Evolutionary conservation across 2,797 vertebrate genomes (phyloP).

Genomic region (Darevskia nairensis): DNA sequence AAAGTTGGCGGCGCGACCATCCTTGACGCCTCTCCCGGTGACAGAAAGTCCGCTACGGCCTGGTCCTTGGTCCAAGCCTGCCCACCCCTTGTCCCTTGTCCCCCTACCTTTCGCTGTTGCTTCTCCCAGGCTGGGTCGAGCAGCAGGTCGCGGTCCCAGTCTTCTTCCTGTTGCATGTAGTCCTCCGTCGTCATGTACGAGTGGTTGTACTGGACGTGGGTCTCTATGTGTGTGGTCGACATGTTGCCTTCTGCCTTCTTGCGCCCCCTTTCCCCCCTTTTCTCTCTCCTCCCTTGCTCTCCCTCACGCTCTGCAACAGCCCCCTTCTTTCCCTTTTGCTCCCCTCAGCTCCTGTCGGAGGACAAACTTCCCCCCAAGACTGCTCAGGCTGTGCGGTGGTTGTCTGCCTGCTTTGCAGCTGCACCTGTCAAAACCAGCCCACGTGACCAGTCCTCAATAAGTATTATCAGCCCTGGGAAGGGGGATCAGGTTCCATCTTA

Average conservation of each 20-base stretch:
- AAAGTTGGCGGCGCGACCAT: constrained; percentile 22
- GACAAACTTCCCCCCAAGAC: constrained; percentile 43
- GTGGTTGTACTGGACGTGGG: constrained; percentile 59
- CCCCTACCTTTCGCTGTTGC: constrained; percentile 92
- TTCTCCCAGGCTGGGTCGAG: constrained; percentile 95
- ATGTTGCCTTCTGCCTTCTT: constrained; percentile 11
- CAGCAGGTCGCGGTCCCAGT: constrained; percentile 93
- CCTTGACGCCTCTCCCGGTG: constrained; percentile 22
- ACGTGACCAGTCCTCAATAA: constrained; percentile 87
- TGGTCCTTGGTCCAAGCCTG: neutral
- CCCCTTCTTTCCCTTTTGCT: constrained; percentile 10
- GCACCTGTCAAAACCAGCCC: constrained; percentile 80
- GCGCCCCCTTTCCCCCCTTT: neutral
- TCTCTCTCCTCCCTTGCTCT: neutral
- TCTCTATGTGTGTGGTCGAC: constrained; percentile 49
- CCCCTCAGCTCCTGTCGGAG: constrained; percentile 51
- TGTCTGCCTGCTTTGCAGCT: constrained; percentile 61
- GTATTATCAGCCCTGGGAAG: constrained; percentile 78
- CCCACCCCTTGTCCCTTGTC: neutral
- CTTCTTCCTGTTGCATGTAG: constrained; percentile 91
- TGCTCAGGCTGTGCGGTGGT: constrained; percentile 41
- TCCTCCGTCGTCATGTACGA: constrained; percentile 69
- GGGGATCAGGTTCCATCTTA: constrained; percentile 80
- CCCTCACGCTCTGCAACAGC: neutral
- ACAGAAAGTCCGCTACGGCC: constrained; percentile 35